Base-by-base conservation (phyloP, 2,797 vertebrate genomes). In the Silurus aristotelis region DNA sequence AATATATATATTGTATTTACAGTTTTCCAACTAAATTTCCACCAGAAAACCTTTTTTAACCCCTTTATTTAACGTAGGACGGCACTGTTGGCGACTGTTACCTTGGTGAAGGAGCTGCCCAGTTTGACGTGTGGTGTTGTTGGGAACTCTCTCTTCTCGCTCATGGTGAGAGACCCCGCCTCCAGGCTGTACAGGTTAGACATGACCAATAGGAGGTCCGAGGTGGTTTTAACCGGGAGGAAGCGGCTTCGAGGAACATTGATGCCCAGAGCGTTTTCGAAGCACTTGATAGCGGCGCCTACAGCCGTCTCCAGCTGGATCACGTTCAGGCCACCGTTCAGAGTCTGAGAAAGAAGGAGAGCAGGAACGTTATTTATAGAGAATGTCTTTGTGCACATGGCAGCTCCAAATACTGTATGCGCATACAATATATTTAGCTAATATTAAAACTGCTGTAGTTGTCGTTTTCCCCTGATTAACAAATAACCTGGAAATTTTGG, bases 91-190 rank as follows among this genome's bases (percentile, higher is more conserved):
- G 64, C 15, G 10, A 56, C 9, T 13, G n/a, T 71, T 86, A 99
- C 98, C 96, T 99, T 97, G 83, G 97, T 99, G 93, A 99, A 99
- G 88, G 98, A 98, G 93, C 98, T 99, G 88, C 98, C 98, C 92
- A 99, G 95, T 81, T 99, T 99, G 89, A 99, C 96, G 67, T 99
- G 96, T 19, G 98, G 98, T 20, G 99, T 98, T 0, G 97, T 97
- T 17, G 97, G 97, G 90, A 99, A 99, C 93, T 99, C 98, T 0
- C 98, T 95, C 93, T 95, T 97, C 87, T 97, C 96, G 61, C 98
- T 99, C 98, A 99, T 99, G 13, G 96, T 99, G 87, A 99, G 90
- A 14, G 97, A 99, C 0, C 98, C 98, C 3, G 97, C 98, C 0
- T 98, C 96, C 94, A 99, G 97, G 93, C 97, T 99, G 88, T 99